Evolutionary conservation across 1,140 invertebrate species (phyloP), one percentile per base, ranked within the genome.

Genomic region (Platorchestia sp.): DNA sequence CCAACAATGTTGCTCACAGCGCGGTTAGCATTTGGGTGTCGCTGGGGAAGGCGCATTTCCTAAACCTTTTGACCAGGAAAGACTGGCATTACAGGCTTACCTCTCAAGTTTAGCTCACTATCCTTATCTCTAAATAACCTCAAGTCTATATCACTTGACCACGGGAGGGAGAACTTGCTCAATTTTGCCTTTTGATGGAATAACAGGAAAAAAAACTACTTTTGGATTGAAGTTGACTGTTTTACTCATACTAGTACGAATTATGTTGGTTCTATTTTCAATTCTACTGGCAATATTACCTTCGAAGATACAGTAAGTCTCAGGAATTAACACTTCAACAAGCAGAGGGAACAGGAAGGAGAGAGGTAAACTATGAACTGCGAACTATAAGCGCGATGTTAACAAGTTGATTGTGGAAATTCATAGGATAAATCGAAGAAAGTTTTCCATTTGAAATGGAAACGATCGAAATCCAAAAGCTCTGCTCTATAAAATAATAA

Each of bases 241-340:
- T 89, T 41, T 89, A 89, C 5, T 89, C n/a, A 89, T 89, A 89
- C 87, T 44, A 89, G n/a, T 89, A 42, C 87, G 43, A 89, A 42
- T 41, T 42, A 43, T 42, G n/a, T 42, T 41, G n/a, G 87, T 89
- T 10, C 87, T 89, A 89, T 89, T 89, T 42, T 43, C 87, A 16
- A 42, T 89, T 89, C n/a, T 89, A 89, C 41, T 89, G 87, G 43
- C 41, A 44, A 89, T 14, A 89, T 42, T 89, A 27, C 87, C 42
- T 10, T 89, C 87, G 36, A 10, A 89, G 87, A 89, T 41, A 44
- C 87, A 89, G n/a, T 19, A 89, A 89, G 43, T 42, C 43, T 89
- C 87, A 43, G n/a, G 10, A 89, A 89, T 89, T 89, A 89, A 89
- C 43, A 89, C 87, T 5, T 75, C 59, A 89, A 89, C n/a, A 42